Conservation (phyloP, 2,888 invertebrate genomes). For the Apodemia duryi region DNA sequence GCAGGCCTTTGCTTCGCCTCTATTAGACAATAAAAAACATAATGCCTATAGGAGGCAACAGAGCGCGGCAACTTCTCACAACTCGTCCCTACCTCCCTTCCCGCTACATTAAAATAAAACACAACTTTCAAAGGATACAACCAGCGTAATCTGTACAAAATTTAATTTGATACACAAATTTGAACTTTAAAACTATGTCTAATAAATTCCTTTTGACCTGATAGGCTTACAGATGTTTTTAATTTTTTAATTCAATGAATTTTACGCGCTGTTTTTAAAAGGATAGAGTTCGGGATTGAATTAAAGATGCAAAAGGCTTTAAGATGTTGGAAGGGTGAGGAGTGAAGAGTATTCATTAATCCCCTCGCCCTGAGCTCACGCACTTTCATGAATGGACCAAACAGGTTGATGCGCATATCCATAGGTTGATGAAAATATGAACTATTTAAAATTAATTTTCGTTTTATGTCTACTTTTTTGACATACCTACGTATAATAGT, state of each 20-base stretch:
- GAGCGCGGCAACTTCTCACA: constrained; percentile 66
- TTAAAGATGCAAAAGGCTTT: constrained; percentile 41
- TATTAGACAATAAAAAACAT: constrained; percentile 47
- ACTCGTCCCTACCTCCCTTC: constrained; percentile 40
- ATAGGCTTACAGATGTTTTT: constrained; percentile 20
- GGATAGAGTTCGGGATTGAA: constrained; percentile 41
- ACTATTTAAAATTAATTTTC: background rate
- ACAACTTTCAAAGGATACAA: constrained; percentile 78
- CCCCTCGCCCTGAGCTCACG: constrained; percentile 79
- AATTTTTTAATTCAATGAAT: constrained; percentile 29
- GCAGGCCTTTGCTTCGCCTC: constrained; percentile 40
- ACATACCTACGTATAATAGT: background rate
- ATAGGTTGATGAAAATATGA: constrained; percentile 48
- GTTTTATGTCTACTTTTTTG: background rate
- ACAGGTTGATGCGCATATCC: constrained; percentile 73
- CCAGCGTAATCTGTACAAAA: constrained; percentile 62
- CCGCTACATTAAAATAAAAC: constrained; percentile 61
- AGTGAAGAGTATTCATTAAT: constrained; percentile 72
- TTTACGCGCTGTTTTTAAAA: constrained; percentile 31
- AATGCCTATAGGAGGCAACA: constrained; percentile 63
- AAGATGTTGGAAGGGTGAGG: constrained; percentile 52
- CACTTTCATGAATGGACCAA: constrained; percentile 79
- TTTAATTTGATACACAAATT: constrained; percentile 38
- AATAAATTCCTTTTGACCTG: constrained; percentile 38
- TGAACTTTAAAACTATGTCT: constrained; percentile 37